phyloP scores from a whole-genome alignment of 2,888 invertebrate species.

The Oscheius myriophilus region DNA sequence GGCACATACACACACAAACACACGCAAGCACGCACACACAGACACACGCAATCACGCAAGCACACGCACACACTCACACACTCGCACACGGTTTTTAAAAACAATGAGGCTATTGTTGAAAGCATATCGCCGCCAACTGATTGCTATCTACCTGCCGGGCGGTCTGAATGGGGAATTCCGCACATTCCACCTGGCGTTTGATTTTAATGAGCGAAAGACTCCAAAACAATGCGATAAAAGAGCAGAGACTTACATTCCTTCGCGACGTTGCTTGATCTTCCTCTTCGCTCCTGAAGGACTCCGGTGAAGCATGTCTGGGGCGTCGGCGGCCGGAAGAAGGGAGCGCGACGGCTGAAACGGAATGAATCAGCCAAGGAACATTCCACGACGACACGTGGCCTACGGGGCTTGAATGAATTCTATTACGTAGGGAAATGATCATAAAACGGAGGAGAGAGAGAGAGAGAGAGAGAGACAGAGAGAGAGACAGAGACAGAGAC shows the following conservation, averaged over 20 bases:
- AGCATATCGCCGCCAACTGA: background rate
- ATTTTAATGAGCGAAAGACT: no score
- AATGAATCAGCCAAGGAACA: conserved; percentile 15
- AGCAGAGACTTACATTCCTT: conserved; percentile 49
- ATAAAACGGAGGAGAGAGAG: conserved; percentile 8
- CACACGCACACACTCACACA: no score
- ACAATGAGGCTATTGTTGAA: background rate
- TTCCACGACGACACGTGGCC: no score
- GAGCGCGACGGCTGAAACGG: conserved; percentile 45
- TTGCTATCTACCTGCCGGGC: background rate
- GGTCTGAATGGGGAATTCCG: no score
- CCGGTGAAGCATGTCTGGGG: conserved; percentile 55
- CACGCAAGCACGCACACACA: no score
- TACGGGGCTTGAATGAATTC: background rate
- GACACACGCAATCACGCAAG: no score
- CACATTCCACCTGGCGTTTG: no score
- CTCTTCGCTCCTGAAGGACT: conserved; percentile 64
- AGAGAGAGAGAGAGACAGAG: background rate
- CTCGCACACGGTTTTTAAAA: no score
- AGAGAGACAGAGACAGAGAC: background rate
- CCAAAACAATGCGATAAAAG: background rate
- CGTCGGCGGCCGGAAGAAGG: conserved; percentile 36
- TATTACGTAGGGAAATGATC: conserved; percentile 12
- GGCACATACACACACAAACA: no score
- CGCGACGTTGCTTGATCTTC: conserved; percentile 56